Evolutionary conservation across 2,797 vertebrate species (phyloP), one percentile per base, ranked within the genome.

Genomic region (Macrochelys suwanniensis): DNA sequence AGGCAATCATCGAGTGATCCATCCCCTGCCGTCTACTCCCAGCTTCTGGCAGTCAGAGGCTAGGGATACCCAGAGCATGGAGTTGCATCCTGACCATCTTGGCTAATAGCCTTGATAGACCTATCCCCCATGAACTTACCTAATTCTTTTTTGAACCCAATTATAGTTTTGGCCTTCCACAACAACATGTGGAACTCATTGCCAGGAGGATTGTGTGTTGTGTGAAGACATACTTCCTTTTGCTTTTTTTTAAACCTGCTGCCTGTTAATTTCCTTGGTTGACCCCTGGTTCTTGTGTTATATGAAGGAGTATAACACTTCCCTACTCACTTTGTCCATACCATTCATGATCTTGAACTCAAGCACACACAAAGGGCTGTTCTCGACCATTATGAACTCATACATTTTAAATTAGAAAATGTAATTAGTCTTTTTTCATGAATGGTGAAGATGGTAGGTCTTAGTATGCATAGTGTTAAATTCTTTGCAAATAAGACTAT

Each of bases 331-430:
- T 68, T 21, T 68, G 33, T 17, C 61, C 16, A 68, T n/a, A 2
- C 33, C 16, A 21, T 33, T 68, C 61, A n/a, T n/a, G 61, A n/a
- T 68, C 37, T 37, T 68, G 61, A 37, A n/a, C 16, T n/a, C 61
- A 68, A 19, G 61, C 33, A 68, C 17, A 42, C 84, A 92, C 84
- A 90, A 89, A 97, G 93, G 82, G 84, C 53, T 90, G 81, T 17
- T 57, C 42, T 85, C 68, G 91, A 82, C 95, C 80, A 85, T 95
- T 61, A 84, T 93, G 96, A 96, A 95, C 92, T 85, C 89, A 86
- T 95, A 84, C 49, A 84, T 84, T 92, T 95, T 96, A 95, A 92
- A 95, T 96, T 96, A 92, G 83, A 91, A 91, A 88, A 90, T 95
- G 91, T 96, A 95, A 84, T 92, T 87, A 89, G 92, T 86, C 93